Percentiles rank a stretch among this genome's conserved stretches.
Evolutionary conservation across 2,797 vertebrate genomes (phyloP).

Genomic region (Carduelis carduelis): DNA sequence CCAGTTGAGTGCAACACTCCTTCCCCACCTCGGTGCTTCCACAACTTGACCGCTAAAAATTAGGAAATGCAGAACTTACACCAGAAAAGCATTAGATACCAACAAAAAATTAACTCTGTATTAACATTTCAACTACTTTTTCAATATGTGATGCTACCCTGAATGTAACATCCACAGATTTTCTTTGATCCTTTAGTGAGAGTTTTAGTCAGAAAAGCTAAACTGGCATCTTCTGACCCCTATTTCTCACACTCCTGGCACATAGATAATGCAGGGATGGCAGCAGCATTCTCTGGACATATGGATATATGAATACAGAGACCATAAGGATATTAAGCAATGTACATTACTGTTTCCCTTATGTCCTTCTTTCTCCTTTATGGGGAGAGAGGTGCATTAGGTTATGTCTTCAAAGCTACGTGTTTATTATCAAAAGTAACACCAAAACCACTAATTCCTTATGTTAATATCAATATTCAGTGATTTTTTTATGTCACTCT

Average conservation of each 20-base stretch:
- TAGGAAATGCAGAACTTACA: neutral
- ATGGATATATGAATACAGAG: neutral
- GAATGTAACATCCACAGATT: neutral
- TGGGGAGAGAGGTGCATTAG: neutral
- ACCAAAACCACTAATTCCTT: neutral
- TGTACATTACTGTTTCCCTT: neutral
- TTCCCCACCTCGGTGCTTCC: neutral
- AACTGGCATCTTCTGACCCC: neutral
- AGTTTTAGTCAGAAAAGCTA: neutral
- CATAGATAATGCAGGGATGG: neutral
- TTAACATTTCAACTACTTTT: neutral
- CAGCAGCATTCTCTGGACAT: neutral
- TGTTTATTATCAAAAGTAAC: neutral
- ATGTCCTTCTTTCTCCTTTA: neutral
- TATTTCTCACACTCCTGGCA: neutral
- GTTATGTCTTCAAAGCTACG: neutral
- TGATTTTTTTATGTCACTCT: neutral
- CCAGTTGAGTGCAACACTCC: accelerated
- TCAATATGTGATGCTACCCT: neutral
- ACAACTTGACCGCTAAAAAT: neutral
- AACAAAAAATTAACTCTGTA: neutral
- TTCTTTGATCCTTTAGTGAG: neutral
- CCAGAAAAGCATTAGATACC: neutral
- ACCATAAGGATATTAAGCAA: neutral
- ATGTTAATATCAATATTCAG: neutral